Percentiles rank a stretch among this genome's conserved stretches.
phyloP scores from a whole-genome alignment of 2,113 vertebrate species.

The Eolophus roseicapilla region DNA sequence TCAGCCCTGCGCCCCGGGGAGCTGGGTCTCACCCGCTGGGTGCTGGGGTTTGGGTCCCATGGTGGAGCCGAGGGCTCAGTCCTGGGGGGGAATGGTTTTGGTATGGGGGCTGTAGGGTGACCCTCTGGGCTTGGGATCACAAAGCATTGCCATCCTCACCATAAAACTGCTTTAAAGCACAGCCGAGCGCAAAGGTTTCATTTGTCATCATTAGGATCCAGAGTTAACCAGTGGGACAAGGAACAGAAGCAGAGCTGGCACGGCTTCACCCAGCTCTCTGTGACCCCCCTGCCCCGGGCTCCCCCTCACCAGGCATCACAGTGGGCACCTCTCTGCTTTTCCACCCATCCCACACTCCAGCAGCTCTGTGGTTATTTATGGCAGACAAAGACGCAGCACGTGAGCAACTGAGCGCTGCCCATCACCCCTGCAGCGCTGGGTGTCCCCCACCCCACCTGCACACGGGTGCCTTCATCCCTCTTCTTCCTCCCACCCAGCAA shows the following conservation, averaged over 20 bases:
- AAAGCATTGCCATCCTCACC: not conserved
- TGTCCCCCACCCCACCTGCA: not conserved
- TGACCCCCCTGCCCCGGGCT: rapidly evolving
- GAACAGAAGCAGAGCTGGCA: not conserved
- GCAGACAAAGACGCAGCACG: not conserved
- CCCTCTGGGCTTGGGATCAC: not conserved
- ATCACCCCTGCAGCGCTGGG: not conserved
- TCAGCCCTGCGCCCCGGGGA: not conserved
- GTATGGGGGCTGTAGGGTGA: rapidly evolving
- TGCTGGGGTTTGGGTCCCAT: rapidly evolving
- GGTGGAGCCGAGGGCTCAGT: not conserved
- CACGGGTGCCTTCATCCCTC: not conserved
- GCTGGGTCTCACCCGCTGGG: rapidly evolving
- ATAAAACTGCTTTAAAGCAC: rapidly evolving
- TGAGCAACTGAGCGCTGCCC: not conserved
- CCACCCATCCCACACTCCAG: rapidly evolving
- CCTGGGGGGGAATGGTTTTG: not conserved
- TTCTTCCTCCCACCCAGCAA: not conserved
- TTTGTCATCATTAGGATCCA: not conserved
- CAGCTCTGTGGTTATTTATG: not conserved
- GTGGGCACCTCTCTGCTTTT: not conserved
- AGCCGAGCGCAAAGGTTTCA: rapidly evolving
- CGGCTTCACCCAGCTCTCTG: not conserved
- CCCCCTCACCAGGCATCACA: not conserved
- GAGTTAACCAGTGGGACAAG: not conserved